Conservation (phyloP, 2,888 invertebrate species). For the Scaptomyza polygonia region DNA sequence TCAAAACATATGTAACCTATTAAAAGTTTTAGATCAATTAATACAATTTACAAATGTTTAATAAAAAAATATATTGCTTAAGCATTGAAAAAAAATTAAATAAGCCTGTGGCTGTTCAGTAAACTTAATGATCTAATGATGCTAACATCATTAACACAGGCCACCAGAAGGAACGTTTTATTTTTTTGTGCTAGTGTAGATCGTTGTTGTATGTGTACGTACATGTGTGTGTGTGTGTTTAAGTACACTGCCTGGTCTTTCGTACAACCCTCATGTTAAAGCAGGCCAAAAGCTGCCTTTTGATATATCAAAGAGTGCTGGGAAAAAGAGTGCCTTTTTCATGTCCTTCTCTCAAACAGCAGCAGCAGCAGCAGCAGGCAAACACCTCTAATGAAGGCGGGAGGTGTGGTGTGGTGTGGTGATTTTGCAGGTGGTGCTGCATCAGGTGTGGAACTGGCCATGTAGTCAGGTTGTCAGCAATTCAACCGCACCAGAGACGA, state of each 20-base stretch:
- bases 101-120: too few species aligned
- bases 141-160: too few species aligned
- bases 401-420: too few species aligned
- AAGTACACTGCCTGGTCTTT: not conserved
- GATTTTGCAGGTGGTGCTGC: constrained; percentile 12
- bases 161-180: too few species aligned
- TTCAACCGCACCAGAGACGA: constrained; percentile 73
- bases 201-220: not conserved
- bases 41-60: too few species aligned
- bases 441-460: constrained; percentile 41
- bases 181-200: not conserved
- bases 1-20: too few species aligned
- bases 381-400: constrained; percentile 58
- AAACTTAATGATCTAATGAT: too few species aligned
- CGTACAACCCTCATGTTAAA: constrained; percentile 27
- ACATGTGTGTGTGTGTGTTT: constrained; percentile 11
- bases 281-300: constrained; percentile 31
- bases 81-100: too few species aligned
- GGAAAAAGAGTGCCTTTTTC: constrained; percentile 15
- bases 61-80: too few species aligned
- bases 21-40: too few species aligned
- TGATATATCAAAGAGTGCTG: constrained; percentile 21
- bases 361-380: constrained; percentile 5
- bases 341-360: constrained; percentile 31
- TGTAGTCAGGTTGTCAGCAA: constrained; percentile 64